A percentile compares a stretch with the other conserved stretches of the same genome.
phyloP scores from a whole-genome alignment of 2,888 invertebrate species.

The Baccha elongata region DNA sequence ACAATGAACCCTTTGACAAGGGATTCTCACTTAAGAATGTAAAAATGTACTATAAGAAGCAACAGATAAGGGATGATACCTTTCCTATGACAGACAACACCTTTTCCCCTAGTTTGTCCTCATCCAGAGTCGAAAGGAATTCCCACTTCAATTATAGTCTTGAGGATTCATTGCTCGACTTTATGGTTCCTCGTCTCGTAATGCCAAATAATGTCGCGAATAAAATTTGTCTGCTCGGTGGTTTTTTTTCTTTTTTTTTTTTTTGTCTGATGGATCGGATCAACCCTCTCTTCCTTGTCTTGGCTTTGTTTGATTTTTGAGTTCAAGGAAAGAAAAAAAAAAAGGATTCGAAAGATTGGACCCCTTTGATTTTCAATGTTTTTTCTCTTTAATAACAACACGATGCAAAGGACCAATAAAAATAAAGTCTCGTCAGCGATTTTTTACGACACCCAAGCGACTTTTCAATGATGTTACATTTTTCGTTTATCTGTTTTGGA shows the following conservation, averaged over 20 bases:
- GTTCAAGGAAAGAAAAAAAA: neutral
- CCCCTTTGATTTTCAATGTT: constrained; percentile 61
- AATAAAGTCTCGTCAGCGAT: constrained; percentile 71
- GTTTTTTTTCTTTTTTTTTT: constrained; percentile 12
- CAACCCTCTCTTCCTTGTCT: constrained; percentile 57
- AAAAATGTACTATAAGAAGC: neutral
- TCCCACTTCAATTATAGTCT: constrained; percentile 72
- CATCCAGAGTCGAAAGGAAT: constrained; percentile 43
- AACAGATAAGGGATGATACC: constrained; percentile 35
- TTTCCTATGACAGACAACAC: neutral
- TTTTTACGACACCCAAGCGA: constrained; percentile 70
- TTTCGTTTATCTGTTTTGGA: constrained; percentile 42
- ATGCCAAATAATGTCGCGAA: constrained; percentile 64
- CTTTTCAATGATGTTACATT: constrained; percentile 62
- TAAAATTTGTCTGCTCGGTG: constrained; percentile 69
- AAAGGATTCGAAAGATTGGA: constrained; percentile 67
- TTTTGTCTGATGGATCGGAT: constrained; percentile 1
- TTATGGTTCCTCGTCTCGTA: constrained; percentile 57
- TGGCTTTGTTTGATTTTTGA: constrained; percentile 45
- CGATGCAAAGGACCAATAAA: constrained; percentile 70
- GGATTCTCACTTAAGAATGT: constrained; percentile 38
- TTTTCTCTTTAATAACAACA: constrained; percentile 26
- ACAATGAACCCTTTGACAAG: constrained; percentile 48
- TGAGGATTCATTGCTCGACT: constrained; percentile 56
- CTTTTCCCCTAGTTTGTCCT: neutral